phyloP scores from a whole-genome alignment of 1,140 invertebrate species.

The Eulimnadia texana region DNA sequence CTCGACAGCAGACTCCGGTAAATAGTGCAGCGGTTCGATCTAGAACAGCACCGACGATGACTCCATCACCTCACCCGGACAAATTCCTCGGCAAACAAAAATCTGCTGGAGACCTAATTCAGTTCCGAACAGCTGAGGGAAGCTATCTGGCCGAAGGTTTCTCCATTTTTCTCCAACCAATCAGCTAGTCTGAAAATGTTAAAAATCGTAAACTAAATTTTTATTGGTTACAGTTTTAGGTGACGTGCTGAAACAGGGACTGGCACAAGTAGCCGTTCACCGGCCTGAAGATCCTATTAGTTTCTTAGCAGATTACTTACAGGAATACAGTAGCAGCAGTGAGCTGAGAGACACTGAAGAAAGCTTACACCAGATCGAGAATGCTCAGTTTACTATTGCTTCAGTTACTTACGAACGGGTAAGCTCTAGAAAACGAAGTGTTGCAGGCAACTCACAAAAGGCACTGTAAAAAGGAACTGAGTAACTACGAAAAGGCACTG shows the following conservation, averaged over 20 bases:
- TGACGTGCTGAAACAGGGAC: slow-evolving; percentile 68
- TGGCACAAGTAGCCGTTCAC: slow-evolving; percentile 65
- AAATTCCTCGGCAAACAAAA: not conserved
- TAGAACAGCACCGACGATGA: not conserved
- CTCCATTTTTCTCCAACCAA: slow-evolving; percentile 23
- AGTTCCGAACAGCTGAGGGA: slow-evolving; percentile 64
- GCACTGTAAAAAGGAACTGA: too few relatives aligned
- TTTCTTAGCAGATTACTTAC: slow-evolving; percentile 63
- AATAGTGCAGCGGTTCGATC: not conserved
- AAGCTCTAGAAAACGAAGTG: too few relatives aligned
- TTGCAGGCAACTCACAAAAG: too few relatives aligned
- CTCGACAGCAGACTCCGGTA: not conserved
- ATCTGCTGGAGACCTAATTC: slow-evolving; percentile 34
- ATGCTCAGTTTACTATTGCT: too few relatives aligned
- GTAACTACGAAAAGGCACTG: too few relatives aligned
- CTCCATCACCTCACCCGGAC: not conserved
- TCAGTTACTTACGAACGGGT: not conserved
- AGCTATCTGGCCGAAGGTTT: slow-evolving; percentile 65
- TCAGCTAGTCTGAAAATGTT: too few relatives aligned
- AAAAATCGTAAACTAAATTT: too few relatives aligned
- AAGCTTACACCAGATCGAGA: not conserved
- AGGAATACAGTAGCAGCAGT: slow-evolving; percentile 37
- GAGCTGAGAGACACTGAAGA: not conserved
- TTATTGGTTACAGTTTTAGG: slow-evolving; percentile 49
- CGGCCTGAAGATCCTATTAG: slow-evolving; percentile 66